phyloP scores from a whole-genome alignment of 1,140 invertebrate species.

The Ctenoplectra terminalis region DNA sequence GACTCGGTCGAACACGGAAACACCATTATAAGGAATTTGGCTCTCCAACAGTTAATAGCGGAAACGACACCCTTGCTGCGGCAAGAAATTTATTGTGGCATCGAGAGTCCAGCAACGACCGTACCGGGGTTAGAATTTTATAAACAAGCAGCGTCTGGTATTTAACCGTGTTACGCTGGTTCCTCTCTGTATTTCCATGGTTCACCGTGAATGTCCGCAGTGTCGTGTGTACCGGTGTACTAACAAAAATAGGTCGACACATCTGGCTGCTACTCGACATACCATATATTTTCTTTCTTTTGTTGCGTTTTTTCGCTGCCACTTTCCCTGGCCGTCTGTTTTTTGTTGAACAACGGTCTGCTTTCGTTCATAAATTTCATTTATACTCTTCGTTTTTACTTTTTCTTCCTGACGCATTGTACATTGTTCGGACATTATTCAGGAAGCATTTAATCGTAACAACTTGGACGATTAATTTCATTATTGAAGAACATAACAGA shows the following conservation, averaged over 20 bases:
- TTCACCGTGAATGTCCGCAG: not conserved
- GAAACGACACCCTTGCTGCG: not conserved
- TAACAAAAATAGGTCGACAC: slow-evolving; percentile 29
- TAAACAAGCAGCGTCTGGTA: slow-evolving; percentile 41
- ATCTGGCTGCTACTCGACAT: not conserved
- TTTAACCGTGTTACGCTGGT: slow-evolving; percentile 42
- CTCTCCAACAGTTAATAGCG: slow-evolving; percentile 17
- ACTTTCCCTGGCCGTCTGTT: not conserved
- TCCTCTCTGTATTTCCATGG: slow-evolving; percentile 18
- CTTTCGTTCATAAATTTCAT: too few species aligned
- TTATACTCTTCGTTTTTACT: not conserved
- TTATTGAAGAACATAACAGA: too few species aligned
- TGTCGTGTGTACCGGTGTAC: not conserved
- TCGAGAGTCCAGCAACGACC: slow-evolving; percentile 23
- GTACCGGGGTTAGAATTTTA: slow-evolving; percentile 34
- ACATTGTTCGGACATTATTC: not conserved
- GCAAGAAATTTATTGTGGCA: slow-evolving; percentile 33
- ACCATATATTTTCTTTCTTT: not conserved
- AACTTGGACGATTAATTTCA: too few species aligned
- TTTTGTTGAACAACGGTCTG: not conserved
- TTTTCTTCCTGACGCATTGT: not conserved
- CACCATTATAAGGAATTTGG: slow-evolving; percentile 7
- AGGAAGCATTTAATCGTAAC: too few species aligned
- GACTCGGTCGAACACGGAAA: not conserved
- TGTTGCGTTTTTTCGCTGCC: not conserved